Percentiles rank a stretch among this genome's conserved stretches.
Evolutionary conservation across 2,113 vertebrate species (phyloP).

Genomic region (Zosterops hypoxanthus): DNA sequence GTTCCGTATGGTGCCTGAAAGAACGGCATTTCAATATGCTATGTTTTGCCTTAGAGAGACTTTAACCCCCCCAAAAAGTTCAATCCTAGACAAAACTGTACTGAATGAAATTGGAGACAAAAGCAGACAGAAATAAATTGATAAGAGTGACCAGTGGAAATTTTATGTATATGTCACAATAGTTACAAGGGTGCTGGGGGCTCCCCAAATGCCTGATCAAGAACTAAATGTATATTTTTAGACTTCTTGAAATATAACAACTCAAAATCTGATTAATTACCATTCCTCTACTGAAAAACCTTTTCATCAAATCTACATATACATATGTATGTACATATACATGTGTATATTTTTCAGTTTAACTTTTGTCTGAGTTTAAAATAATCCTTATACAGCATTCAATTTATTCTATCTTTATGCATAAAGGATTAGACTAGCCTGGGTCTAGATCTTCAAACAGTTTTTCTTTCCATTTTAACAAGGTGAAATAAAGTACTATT

Average conservation of each 20-base stretch:
- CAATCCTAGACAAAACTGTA: rapidly evolving
- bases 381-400: not conserved
- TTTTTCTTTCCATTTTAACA: constrained; percentile 35
- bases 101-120: not conserved
- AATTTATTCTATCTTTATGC: constrained; percentile 37
- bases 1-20: not conserved
- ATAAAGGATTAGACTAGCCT: constrained; percentile 46
- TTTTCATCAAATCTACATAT: not conserved
- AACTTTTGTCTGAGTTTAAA: constrained; percentile 47
- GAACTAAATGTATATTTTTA: not conserved
- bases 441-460: constrained; percentile 32
- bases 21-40: not conserved
- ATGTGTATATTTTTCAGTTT: not conserved
- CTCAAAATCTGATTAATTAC: not conserved
- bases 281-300: not conserved
- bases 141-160: not conserved
- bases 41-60: not conserved
- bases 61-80: not conserved
- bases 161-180: not conserved
- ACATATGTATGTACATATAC: not conserved
- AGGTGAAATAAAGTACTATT: constrained; percentile 3
- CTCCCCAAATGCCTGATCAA: not conserved
- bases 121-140: not conserved
- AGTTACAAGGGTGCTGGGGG: rapidly evolving
- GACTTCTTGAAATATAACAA: not conserved